These are phyloP conservation scores for Pterocles gutturalis DNA, from an alignment of 2,113 vertebrate species.

Conservation along the genomic window DNA sequence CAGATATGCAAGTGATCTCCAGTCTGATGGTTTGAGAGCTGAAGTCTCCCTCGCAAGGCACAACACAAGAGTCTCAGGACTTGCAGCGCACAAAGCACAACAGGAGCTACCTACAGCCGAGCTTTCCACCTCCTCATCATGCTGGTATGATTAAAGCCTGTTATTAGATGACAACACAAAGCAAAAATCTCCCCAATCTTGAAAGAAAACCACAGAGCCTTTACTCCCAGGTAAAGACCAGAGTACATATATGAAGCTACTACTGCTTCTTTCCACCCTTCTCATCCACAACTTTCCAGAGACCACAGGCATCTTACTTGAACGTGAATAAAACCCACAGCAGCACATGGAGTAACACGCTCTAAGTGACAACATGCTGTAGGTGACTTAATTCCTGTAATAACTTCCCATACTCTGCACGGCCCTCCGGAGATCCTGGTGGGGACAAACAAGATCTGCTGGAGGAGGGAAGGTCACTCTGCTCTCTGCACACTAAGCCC, in stretches of 20 bases:
- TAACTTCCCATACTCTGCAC: background rate
- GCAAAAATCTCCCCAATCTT: background rate
- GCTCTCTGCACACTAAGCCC: background rate
- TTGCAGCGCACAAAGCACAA: rapidly evolving
- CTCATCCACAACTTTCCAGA: background rate
- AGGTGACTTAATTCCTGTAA: background rate
- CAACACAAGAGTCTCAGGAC: no score
- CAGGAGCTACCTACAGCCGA: rapidly evolving
- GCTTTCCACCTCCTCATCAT: background rate
- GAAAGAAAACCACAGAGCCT: background rate
- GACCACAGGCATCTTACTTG: background rate
- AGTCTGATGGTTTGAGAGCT: background rate
- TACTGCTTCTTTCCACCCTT: background rate
- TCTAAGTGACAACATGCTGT: rapidly evolving
- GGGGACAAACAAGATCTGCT: background rate
- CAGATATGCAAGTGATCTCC: rapidly evolving
- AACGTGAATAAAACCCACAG: background rate
- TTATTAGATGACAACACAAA: background rate
- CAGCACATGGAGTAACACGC: background rate
- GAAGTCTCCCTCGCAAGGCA: rapidly evolving
- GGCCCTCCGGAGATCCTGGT: rapidly evolving
- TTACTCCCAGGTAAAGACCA: background rate
- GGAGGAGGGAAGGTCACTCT: background rate
- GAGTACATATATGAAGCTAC: background rate
- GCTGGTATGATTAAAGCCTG: background rate